Base-by-base conservation (phyloP, 2,797 vertebrate species). In the Protosalanx chinensis region DNA sequence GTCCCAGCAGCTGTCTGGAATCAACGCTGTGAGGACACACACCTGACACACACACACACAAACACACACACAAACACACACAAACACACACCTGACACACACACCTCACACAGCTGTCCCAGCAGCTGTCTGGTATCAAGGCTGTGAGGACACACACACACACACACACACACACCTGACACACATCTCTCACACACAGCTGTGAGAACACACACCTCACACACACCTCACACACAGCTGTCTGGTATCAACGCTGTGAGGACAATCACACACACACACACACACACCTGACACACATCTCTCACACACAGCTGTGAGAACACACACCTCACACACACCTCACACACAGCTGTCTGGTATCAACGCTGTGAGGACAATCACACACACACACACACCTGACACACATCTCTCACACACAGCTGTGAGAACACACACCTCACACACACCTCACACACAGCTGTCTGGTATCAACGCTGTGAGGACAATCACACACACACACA, bases 391-490 rank as follows among this genome's bases (percentile, higher is more conserved):
- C 23, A 27, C 30, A 61, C 33, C 33, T 4, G 1, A 35, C 33
- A 35, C 33, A 35, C 33, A 33, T 5, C 5, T n/a, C n/a, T n/a
- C n/a, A n/a, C n/a, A n/a, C n/a, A n/a, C n/a, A n/a, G n/a, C 23
- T 27, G 23, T 27, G 23, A 27, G 23, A 1, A 27, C 1, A 27
- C 23, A 27, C 23, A 27, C 23, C 23, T 27, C 23, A 27, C 23
- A 27, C 23, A 27, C 23, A 27, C 23, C 23, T 27, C 23, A 27
- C 23, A 27, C 98, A 99, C 98, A 99, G 91, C 93, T 99, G 80
- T 99, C 98, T 0, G 98, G 98, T 56, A 99, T 99, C 92, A 99
- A 99, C 0, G 97, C 96, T 1, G 98, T 99, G 90, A 95, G 96
- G 91, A 58, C 23, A 60, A 27, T 62, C 32, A 18, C 30, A 62